These are phyloP conservation scores for Cryptocephalus moraei DNA, from an alignment of 2,888 invertebrate species.

Conservation along the genomic window DNA sequence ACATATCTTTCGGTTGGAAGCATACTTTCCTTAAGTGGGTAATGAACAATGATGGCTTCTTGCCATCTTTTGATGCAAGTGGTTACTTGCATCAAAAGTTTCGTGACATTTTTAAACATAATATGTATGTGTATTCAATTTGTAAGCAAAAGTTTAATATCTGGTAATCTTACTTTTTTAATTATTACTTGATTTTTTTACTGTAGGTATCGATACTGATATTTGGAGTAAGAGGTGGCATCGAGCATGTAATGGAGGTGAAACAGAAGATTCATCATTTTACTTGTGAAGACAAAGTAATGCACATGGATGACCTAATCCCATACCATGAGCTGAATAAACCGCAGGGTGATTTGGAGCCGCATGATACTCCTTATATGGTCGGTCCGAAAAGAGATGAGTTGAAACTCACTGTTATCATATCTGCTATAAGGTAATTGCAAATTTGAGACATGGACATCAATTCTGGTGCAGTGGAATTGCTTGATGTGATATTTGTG, in stretches of 20 bases:
- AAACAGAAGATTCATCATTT: conserved; percentile 65
- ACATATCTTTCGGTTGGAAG: no score
- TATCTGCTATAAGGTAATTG: conserved; percentile 46
- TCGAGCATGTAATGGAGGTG: conserved; percentile 65
- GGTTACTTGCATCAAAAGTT: no score
- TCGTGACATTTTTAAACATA: no score
- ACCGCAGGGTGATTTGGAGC: conserved; percentile 10
- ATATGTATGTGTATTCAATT: no score
- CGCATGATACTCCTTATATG: conserved; percentile 41
- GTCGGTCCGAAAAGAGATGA: conserved; percentile 60
- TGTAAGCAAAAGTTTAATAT: no score
- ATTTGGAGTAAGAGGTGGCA: conserved; percentile 57
- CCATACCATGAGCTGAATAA: conserved; percentile 70
- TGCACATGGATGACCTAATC: conserved; percentile 66
- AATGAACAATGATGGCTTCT: no score
- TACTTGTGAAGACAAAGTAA: conserved; percentile 54
- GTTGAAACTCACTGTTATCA: conserved; percentile 67
- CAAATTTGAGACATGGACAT: background rate
- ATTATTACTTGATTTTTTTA: no score
- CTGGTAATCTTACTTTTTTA: no score
- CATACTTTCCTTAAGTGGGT: no score
- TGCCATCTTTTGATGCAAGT: no score
- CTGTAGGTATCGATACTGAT: conserved; percentile 51
- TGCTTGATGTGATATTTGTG: no score
- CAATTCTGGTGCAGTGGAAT: no score